Base-by-base conservation (phyloP, 2,888 invertebrate species). In the Catocala nupta region DNA sequence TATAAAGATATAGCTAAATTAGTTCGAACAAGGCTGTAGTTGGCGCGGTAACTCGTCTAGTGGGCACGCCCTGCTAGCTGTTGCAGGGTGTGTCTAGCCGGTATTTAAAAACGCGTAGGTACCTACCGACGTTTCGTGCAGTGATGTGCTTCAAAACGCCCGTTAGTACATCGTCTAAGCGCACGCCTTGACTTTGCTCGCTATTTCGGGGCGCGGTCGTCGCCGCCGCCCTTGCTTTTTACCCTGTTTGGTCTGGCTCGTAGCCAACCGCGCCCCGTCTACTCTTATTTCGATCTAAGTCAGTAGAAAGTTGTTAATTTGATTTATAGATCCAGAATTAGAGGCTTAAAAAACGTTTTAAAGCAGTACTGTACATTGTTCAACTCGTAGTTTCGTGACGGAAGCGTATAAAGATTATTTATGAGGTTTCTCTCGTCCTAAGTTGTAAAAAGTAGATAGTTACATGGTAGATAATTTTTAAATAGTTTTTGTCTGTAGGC, bases 141-240 rank as follows among this genome's bases (percentile, higher is more conserved):
- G 47, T 68, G 74, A 72, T 71, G 78, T 75, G 77, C 80, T 81
- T 73, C 55, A 79, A 78, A 78, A 70, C 67, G 70, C 63, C 76
- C 68, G 78, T 81, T 75, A 77, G 77, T 80, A 77, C 78, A 78
- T 77, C 75, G 75, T 73, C 77, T 80, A 83, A 83, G 81, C 80
- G 85, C 89, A 88, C 92, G 90, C 93, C 93, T 92, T 92, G 92
- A 92, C 93, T 92, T 93, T 91, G 90, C 88, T 85, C 89, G 92
- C 92, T 93, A 93, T 93, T 90, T 93, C 85, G 85, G 86, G 93
- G 93, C 88, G 91, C 92, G 90, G 90, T 85, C 85, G 86, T 75
- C 84, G 90, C 82, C 89, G 87, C 88, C 91, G 87, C 85, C 89
- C 89, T 90, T 88, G 84, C 91, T 92, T 93, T 93, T 92, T 91